These are phyloP conservation scores for Phalacrocorax pelagicus DNA, from an alignment of 2,113 vertebrate species.

Conservation along the genomic window DNA sequence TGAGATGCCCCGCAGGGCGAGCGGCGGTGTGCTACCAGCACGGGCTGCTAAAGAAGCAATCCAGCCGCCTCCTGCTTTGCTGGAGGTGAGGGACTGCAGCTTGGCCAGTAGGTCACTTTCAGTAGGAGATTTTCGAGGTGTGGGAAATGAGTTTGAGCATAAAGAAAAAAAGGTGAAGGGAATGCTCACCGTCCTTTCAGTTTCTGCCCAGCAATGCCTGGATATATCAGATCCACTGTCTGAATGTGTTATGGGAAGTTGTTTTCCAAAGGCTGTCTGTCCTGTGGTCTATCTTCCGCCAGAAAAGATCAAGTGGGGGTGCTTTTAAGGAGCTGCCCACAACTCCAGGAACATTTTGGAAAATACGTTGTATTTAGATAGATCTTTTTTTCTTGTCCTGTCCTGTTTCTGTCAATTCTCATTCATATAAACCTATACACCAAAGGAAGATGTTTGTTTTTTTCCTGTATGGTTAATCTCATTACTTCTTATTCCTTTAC, in stretches of 20 bases:
- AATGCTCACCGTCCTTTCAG: not conserved
- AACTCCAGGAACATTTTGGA: not conserved
- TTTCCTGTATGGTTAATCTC: not conserved
- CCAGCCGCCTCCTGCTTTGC: not conserved
- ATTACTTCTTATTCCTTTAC: not conserved
- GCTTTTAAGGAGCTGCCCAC: not conserved
- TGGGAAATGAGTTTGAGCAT: not conserved
- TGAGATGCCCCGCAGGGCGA: not conserved
- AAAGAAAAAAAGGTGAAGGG: not conserved
- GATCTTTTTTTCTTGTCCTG: not conserved
- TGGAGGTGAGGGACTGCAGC: not conserved
- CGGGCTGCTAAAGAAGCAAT: constrained; percentile 20
- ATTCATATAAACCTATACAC: not conserved
- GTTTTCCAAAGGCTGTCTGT: not conserved
- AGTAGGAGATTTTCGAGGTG: not conserved
- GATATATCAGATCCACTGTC: not conserved
- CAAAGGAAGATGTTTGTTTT: not conserved
- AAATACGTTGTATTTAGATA: not conserved
- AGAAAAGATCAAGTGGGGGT: not conserved
- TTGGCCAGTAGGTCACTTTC: not conserved
- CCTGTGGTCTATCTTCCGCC: not conserved
- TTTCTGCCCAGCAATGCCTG: not conserved
- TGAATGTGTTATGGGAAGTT: not conserved
- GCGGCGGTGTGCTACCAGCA: not conserved
- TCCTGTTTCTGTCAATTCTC: not conserved